Evolutionary conservation across 2,113 vertebrate genomes (phyloP), one percentile per base, ranked within the genome.

Genomic region (Epinephelus fuscoguttatus): DNA sequence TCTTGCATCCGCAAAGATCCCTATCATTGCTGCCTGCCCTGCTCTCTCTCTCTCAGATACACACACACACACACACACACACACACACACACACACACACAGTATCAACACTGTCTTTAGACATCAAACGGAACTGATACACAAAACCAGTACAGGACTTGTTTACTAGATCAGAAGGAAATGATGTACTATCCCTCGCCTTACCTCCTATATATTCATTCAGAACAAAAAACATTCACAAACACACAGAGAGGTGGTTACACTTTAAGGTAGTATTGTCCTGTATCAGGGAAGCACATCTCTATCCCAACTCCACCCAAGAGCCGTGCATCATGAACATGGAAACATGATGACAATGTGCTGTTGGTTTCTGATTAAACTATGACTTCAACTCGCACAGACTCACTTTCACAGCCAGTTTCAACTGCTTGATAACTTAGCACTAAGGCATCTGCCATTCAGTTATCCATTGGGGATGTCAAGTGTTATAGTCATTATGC

Each of bases 1-100:
- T 92, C 88, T 86, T 86, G 90, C 83, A 92, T 94, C 91, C 85
- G 59, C 82, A 85, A 90, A 93, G 93, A 94, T 94, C 88, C 47
- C 75, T 93, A 94, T 95, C 95, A 82, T 33, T 9, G 57, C 73
- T 75, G 73, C 88, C 84, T 25, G 67, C 70, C 69, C 89, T 42
- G 1, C 75, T 69, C 72, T 71, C 68, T 76, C 78, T 71, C 75
- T 64, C 53, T 52, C 25, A 21, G 47, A 47, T 47, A 13, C 45
- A 1, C 40, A 57, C 70, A 40, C 55, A 47, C 18, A 64, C 55
- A 81, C 49, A 59, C 77, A 70, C 59, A 68, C 15, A 68, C 7
- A 78, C 66, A 87, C 33, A 64, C n/a, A 70, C 57, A 61, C n/a
- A 77, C 45, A 55, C 69, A 60, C 67, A 68, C 8, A 78, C 66